Percentiles rank a stretch among this genome's conserved stretches.
phyloP scores from a whole-genome alignment of 2,797 vertebrate genomes.

The Sebastolobus altivelis region DNA sequence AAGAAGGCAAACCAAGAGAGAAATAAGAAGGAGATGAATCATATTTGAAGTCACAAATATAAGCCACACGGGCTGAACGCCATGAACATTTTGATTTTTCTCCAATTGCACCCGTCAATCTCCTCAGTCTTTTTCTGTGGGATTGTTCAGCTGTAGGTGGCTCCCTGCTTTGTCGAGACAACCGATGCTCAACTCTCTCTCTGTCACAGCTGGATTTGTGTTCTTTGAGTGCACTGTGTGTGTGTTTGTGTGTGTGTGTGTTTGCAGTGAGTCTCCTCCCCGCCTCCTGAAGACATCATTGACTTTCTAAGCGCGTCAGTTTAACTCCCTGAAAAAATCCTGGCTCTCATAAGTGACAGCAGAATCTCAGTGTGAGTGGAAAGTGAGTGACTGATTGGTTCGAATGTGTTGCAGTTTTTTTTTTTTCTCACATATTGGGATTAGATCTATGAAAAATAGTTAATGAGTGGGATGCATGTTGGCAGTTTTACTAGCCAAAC shows the following conservation, averaged over 20 bases:
- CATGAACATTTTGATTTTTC: conserved; percentile 67
- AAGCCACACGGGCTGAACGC: conserved; percentile 49
- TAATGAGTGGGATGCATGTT: conserved; percentile 40
- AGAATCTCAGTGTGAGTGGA: conserved; percentile 23
- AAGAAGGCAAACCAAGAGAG: conserved; percentile 23
- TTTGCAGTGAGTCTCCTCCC: conserved; percentile 19
- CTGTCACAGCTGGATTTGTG: conserved; percentile 56
- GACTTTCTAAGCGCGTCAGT: conserved; percentile 55
- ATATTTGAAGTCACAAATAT: conserved; percentile 69
- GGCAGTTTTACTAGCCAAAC: conserved; percentile 18
- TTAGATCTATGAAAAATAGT: conserved; percentile 36
- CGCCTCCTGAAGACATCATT: conserved; percentile 36
- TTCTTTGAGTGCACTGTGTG: conserved; percentile 18
- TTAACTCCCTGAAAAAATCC: conserved; percentile 49
- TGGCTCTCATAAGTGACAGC: conserved; percentile 43
- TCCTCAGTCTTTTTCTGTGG: conserved; percentile 32
- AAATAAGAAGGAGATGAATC: conserved; percentile 51
- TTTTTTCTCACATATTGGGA: conserved; percentile 15
- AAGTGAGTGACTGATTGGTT: conserved; percentile 35
- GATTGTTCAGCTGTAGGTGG: conserved; percentile 64
- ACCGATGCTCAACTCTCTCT: conserved; percentile 35
- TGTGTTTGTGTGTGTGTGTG: conserved; percentile 24
- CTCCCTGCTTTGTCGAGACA: conserved; percentile 62
- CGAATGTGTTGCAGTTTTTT: conserved; percentile 11
- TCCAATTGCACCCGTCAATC: conserved; percentile 76